Conservation (phyloP, 2,113 vertebrate genomes). For the Geococcyx californianus region DNA sequence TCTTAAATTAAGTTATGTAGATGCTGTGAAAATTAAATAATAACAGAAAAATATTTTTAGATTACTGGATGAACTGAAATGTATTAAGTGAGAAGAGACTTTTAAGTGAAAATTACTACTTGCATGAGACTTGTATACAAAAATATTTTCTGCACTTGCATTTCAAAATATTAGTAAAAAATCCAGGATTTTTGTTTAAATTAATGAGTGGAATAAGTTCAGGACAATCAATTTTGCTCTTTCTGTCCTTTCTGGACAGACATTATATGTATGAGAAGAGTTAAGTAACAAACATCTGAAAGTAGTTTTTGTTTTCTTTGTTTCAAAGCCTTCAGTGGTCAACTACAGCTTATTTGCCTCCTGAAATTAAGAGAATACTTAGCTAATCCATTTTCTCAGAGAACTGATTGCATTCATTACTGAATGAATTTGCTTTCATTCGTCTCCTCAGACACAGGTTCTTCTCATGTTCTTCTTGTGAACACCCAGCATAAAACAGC, state of each 20-base stretch:
- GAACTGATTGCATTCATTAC: background rate
- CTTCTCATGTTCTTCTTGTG: background rate
- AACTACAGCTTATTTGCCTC: background rate
- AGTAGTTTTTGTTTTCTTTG: background rate
- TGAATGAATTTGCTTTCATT: background rate
- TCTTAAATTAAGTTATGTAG: background rate
- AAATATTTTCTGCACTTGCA: background rate
- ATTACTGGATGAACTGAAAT: background rate
- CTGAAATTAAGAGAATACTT: background rate
- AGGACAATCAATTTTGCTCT: background rate
- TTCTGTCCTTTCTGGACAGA: background rate
- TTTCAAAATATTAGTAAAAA: background rate
- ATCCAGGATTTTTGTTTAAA: background rate
- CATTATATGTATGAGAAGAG: background rate
- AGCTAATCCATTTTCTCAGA: background rate
- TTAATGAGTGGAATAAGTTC: background rate
- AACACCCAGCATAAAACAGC: background rate
- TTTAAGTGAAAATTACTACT: background rate
- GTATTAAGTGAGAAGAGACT: background rate
- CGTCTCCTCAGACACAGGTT: background rate
- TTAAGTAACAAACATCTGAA: background rate
- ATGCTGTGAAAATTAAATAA: background rate
- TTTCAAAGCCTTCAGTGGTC: background rate
- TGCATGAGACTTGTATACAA: background rate
- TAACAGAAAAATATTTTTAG: background rate